phyloP scores from a whole-genome alignment of 2,888 invertebrate genomes.

The Spatulosminthurus flaviceps region DNA sequence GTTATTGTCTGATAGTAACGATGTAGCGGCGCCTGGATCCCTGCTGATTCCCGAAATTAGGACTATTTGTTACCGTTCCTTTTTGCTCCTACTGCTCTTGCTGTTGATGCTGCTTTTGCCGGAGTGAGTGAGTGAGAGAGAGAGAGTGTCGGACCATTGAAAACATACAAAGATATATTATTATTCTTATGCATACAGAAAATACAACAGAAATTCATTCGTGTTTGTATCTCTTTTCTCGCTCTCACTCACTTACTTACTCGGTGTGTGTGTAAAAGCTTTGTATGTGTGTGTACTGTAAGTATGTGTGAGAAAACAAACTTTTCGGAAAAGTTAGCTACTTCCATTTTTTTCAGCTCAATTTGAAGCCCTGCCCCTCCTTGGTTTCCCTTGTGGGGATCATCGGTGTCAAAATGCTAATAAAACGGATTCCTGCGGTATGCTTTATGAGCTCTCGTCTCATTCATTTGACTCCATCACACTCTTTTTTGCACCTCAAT shows the following conservation, averaged over 20 bases:
- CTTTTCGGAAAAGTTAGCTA: conserved; percentile 48
- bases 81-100: conserved; percentile 37
- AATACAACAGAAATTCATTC: conserved; percentile 41
- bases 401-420: conserved; percentile 62
- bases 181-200: conserved; percentile 42
- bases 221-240: conserved; percentile 41
- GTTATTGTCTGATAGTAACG: conserved; percentile 64
- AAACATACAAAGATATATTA: conserved; percentile 27
- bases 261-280: conserved; percentile 13
- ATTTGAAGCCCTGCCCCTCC: conserved; percentile 44
- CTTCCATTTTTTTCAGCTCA: conserved; percentile 47
- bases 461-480: conserved; percentile 26
- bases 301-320: conserved; percentile 56
- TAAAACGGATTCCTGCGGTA: conserved; percentile 62
- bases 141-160: conserved; percentile 13
- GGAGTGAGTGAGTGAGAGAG: background rate
- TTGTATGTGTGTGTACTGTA: conserved; percentile 30
- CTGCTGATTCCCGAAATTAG: conserved; percentile 64
- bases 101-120: conserved; percentile 4
- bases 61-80: conserved; percentile 64
- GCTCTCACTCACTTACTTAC: conserved; percentile 37
- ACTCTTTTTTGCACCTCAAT: conserved; percentile 53
- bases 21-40: conserved; percentile 64
- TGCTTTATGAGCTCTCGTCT: conserved; percentile 57
- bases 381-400: conserved; percentile 47